Conservation (phyloP, 2,797 vertebrate genomes). For the Xiphorhynchus erythropygius region DNA sequence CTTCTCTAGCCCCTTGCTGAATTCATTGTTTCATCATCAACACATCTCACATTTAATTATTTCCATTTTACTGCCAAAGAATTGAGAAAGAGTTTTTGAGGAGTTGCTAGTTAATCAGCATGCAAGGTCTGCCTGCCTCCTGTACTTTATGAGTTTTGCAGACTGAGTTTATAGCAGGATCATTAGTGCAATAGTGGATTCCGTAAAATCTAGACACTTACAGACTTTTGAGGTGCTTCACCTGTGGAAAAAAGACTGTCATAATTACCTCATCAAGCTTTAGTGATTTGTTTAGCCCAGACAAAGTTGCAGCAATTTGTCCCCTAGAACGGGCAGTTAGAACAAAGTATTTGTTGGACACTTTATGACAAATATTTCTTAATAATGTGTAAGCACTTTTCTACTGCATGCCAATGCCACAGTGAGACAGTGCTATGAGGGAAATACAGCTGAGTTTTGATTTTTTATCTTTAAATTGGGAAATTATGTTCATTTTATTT, state of each 20-base stretch:
- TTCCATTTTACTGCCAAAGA: slow-evolving; percentile 3
- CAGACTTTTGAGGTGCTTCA: neutral
- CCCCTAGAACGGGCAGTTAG: neutral
- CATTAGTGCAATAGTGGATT: neutral
- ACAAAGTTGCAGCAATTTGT: neutral
- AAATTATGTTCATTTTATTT: neutral
- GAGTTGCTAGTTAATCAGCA: neutral
- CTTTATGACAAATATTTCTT: neutral
- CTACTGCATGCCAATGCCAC: neutral
- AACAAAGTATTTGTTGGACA: neutral
- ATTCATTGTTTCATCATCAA: neutral
- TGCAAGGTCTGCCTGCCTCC: neutral
- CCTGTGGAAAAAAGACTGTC: neutral
- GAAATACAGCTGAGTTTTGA: neutral
- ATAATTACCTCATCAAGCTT: neutral
- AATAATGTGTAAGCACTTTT: neutral
- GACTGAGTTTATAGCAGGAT: neutral
- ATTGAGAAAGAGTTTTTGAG: slow-evolving; percentile 19
- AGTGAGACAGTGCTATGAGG: neutral
- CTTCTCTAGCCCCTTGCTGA: slow-evolving; percentile 14
- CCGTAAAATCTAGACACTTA: neutral
- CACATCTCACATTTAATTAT: slow-evolving; percentile 12
- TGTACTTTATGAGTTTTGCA: neutral
- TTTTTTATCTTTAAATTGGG: neutral
- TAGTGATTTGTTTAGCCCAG: neutral